phyloP scores from a whole-genome alignment of 2,888 invertebrate genomes.

The Pyrochroa serraticornis region DNA sequence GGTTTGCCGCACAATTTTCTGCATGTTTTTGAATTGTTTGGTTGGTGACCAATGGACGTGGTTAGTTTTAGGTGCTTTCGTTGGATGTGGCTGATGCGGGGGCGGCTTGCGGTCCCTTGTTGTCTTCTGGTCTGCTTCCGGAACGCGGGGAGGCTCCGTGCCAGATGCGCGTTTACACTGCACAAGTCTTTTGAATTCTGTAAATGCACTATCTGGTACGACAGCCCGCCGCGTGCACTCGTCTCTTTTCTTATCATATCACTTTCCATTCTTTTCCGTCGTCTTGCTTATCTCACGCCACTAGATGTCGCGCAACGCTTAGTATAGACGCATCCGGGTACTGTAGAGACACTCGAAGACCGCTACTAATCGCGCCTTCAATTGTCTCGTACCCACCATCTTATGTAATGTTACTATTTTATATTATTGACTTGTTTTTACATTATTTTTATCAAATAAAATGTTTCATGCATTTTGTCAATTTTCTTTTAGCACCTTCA shows the following conservation, averaged over 20 bases:
- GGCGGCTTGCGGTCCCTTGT: slow-evolving; percentile 14
- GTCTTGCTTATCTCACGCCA: slow-evolving; percentile 24
- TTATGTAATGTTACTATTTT: too few relatives aligned
- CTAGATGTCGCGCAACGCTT: slow-evolving; percentile 3
- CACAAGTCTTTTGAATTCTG: slow-evolving; percentile 64
- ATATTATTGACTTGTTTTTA: too few relatives aligned
- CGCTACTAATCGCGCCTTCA: too few relatives aligned
- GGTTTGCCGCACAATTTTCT: slow-evolving; percentile 2
- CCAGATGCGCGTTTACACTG: slow-evolving; percentile 98
- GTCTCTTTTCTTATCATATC: slow-evolving; percentile 37
- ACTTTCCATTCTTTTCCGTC: slow-evolving; percentile 30
- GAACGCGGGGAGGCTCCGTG: slow-evolving; percentile 79
- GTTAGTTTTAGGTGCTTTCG: slow-evolving; percentile 43
- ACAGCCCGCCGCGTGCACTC: slow-evolving; percentile 78
- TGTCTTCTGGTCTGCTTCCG: slow-evolving; percentile 26
- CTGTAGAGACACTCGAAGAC: too few relatives aligned
- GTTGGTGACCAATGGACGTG: not conserved
- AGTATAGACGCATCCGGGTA: too few relatives aligned
- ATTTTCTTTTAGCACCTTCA: too few relatives aligned
- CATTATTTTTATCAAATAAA: too few relatives aligned
- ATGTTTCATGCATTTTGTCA: too few relatives aligned
- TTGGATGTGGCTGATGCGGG: slow-evolving; percentile 30
- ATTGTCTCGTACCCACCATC: too few relatives aligned
- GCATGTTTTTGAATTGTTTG: not conserved
- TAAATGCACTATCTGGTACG: slow-evolving; percentile 99